A percentile compares a stretch with the other conserved stretches of the same genome.
Evolutionary conservation across 35 echinoderm and acorn worm species (phyloP).

Genomic region (Hemicentrotus pulcherrimus): DNA sequence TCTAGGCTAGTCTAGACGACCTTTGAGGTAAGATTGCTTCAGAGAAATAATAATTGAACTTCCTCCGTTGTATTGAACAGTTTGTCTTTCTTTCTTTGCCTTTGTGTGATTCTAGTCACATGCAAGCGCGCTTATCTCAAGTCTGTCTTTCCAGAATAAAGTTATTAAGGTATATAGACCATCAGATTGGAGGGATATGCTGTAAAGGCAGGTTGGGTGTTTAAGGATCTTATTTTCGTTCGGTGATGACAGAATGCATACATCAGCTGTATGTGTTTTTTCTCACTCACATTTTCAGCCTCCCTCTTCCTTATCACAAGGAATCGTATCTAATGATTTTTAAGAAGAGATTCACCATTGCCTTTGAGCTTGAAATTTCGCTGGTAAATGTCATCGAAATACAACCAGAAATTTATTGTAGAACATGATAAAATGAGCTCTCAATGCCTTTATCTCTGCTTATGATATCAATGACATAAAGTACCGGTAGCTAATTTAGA

Average conservation of each 20-base stretch:
- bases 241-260: neutral
- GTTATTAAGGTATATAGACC: neutral
- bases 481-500: neutral
- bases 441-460: neutral
- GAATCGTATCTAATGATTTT: neutral
- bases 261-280: neutral
- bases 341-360: neutral
- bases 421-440: neutral
- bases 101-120: slow-evolving; percentile 9
- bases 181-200: neutral
- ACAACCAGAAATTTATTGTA: no score
- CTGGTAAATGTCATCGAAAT: neutral
- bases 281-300: neutral
- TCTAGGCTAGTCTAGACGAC: neutral
- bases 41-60: neutral
- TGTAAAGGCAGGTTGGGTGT: neutral
- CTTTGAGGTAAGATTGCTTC: neutral
- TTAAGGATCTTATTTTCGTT: neutral
- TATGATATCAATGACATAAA: neutral
- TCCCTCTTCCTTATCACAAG: neutral
- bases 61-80: neutral
- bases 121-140: neutral
- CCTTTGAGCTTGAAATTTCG: neutral
- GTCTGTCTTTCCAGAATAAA: neutral
- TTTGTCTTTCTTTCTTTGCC: neutral